Percentiles rank a stretch among this genome's conserved stretches.
These are phyloP conservation scores for Protobothrops flavoviridis DNA, from an alignment of 2,113 vertebrate species.

Conservation along the genomic window DNA sequence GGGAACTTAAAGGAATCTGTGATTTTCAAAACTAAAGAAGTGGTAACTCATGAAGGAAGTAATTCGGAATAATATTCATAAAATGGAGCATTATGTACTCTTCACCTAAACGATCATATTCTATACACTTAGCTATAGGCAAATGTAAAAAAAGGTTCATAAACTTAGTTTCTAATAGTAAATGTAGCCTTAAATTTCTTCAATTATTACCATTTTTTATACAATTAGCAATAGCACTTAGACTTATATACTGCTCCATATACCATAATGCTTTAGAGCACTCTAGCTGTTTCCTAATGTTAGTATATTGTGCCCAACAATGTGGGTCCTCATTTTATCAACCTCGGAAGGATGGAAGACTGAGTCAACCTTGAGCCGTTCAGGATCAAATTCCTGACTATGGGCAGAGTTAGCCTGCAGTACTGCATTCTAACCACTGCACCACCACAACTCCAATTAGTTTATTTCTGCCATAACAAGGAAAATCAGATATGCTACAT, in stretches of 20 bases:
- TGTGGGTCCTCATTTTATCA: neutral
- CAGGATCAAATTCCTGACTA: neutral
- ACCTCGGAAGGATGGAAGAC: neutral
- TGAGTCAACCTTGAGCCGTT: neutral
- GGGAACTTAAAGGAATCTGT: neutral
- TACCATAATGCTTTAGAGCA: neutral
- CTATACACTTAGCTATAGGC: neutral
- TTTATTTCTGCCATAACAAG: slow-evolving; percentile 55
- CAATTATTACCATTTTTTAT: neutral
- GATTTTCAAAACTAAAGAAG: neutral
- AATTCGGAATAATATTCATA: neutral
- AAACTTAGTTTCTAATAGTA: neutral
- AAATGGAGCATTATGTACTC: neutral
- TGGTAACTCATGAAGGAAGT: neutral
- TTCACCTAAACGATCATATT: neutral
- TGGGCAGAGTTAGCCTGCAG: neutral
- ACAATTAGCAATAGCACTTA: neutral
- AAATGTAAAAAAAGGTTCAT: neutral
- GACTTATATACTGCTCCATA: neutral
- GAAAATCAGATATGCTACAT: slow-evolving; percentile 38
- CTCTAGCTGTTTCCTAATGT: neutral
- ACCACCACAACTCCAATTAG: slow-evolving; percentile 44
- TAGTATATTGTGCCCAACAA: neutral
- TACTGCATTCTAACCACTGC: neutral
- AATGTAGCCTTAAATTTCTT: neutral